Conservation (phyloP, 2,797 vertebrate genomes). For the Ctenopoma kingsleyae region DNA sequence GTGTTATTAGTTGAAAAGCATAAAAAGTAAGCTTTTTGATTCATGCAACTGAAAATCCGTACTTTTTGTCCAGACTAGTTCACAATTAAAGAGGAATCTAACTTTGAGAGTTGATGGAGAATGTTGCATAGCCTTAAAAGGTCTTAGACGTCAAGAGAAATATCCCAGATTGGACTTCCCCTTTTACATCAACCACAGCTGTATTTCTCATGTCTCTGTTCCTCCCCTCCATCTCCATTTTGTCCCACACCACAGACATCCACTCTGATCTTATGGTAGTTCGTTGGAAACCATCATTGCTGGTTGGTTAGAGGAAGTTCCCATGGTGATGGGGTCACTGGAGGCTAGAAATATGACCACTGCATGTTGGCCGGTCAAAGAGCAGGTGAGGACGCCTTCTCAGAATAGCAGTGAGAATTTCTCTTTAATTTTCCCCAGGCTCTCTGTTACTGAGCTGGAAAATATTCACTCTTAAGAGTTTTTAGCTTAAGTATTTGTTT, state of each 20-base stretch:
- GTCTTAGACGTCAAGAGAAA: slow-evolving; percentile 23
- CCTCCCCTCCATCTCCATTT: slow-evolving; percentile 26
- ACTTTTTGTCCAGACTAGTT: background rate
- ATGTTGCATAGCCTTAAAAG: slow-evolving; percentile 17
- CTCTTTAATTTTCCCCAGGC: slow-evolving; percentile 51
- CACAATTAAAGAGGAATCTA: background rate
- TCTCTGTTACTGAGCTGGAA: slow-evolving; percentile 15
- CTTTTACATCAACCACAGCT: slow-evolving; percentile 32
- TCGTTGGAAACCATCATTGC: slow-evolving; percentile 35
- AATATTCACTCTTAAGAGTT: background rate
- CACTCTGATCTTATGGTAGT: slow-evolving; percentile 46
- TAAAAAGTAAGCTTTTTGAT: background rate
- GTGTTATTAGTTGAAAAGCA: background rate
- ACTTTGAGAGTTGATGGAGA: slow-evolving; percentile 16
- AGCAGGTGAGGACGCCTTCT: slow-evolving; percentile 64
- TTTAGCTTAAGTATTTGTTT: background rate
- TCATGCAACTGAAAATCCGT: background rate
- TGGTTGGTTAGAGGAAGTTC: slow-evolving; percentile 71
- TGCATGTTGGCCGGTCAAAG: slow-evolving; percentile 62
- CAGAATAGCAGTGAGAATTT: slow-evolving; percentile 35
- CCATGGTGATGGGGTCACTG: slow-evolving; percentile 65
- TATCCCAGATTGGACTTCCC: slow-evolving; percentile 23
- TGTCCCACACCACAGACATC: slow-evolving; percentile 36
- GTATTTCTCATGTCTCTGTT: slow-evolving; percentile 20
- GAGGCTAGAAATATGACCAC: slow-evolving; percentile 71